A percentile compares a stretch with the other conserved stretches of the same genome.
Evolutionary conservation across 2,113 vertebrate genomes (phyloP).

Genomic region (Chamaetylas fuelleborni): DNA sequence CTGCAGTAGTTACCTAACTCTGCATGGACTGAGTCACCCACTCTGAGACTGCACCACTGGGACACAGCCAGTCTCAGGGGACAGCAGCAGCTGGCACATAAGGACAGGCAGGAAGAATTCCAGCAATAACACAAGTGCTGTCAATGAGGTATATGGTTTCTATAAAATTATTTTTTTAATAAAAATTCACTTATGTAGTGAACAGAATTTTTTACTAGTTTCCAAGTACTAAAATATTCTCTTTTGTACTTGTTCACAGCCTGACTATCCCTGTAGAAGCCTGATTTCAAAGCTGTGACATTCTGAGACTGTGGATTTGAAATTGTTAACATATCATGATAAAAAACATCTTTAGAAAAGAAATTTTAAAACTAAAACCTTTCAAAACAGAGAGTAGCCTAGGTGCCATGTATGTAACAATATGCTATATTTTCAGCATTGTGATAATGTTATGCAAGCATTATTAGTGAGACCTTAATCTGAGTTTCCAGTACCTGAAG

Average conservation of each 20-base stretch:
- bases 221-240: not conserved
- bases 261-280: not conserved
- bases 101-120: not conserved
- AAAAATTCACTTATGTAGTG: fast-evolving
- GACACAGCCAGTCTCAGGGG: not conserved
- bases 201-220: not conserved
- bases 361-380: not conserved
- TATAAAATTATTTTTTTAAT: not conserved
- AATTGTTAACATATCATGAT: not conserved
- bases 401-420: not conserved
- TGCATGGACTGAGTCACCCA: not conserved
- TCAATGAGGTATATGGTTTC: fast-evolving
- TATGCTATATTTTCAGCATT: not conserved
- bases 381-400: not conserved
- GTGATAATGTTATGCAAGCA: not conserved
- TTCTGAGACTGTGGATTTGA: not conserved
- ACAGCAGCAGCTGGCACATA: not conserved
- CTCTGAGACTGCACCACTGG: not conserved
- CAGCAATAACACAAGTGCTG: not conserved
- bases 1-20: not conserved
- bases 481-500: not conserved
- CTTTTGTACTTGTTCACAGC: not conserved
- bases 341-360: not conserved
- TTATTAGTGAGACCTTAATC: not conserved
- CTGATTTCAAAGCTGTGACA: not conserved